These are phyloP conservation scores for Pygmarrhopalites habei DNA, from an alignment of 1,140 invertebrate species.

Conservation along the genomic window DNA sequence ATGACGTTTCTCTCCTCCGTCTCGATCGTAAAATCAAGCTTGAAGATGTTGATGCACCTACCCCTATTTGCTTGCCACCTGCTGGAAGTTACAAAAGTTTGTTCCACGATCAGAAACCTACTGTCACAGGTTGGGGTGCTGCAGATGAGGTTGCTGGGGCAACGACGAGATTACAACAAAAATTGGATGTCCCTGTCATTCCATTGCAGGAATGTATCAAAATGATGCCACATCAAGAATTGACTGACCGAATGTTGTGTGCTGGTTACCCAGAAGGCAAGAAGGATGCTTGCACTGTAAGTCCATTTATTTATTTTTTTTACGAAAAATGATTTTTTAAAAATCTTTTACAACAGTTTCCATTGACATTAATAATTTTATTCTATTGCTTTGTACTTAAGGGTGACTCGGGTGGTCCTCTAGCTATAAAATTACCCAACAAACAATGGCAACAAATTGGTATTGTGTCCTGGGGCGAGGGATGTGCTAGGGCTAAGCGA, in stretches of 20 bases:
- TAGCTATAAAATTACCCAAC: not conserved
- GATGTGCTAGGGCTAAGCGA: not conserved
- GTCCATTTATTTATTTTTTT: not conserved
- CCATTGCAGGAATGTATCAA: not conserved
- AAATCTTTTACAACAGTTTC: not conserved
- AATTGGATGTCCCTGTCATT: slow-evolving; percentile 16
- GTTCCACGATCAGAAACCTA: not conserved
- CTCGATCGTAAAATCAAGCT: slow-evolving; percentile 14
- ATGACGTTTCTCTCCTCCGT: slow-evolving; percentile 17
- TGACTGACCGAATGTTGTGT: slow-evolving; percentile 55
- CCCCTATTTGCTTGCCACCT: slow-evolving; percentile 15
- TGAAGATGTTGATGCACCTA: not conserved
- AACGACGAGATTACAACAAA: slow-evolving; percentile 14
- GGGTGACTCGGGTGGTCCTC: slow-evolving; percentile 22
- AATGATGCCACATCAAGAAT: slow-evolving; percentile 9
- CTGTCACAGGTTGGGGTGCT: not conserved
- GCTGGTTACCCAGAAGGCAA: slow-evolving; percentile 53
- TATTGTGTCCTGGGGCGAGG: slow-evolving; percentile 39
- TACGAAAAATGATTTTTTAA: not conserved
- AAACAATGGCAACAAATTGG: slow-evolving; percentile 47
- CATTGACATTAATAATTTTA: not conserved
- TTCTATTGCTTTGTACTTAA: not conserved
- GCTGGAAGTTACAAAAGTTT: not conserved
- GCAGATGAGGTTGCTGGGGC: slow-evolving; percentile 19
- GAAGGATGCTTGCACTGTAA: slow-evolving; percentile 5